Base-by-base conservation (phyloP, 2,888 invertebrate species). In the Drosophila mimica region DNA sequence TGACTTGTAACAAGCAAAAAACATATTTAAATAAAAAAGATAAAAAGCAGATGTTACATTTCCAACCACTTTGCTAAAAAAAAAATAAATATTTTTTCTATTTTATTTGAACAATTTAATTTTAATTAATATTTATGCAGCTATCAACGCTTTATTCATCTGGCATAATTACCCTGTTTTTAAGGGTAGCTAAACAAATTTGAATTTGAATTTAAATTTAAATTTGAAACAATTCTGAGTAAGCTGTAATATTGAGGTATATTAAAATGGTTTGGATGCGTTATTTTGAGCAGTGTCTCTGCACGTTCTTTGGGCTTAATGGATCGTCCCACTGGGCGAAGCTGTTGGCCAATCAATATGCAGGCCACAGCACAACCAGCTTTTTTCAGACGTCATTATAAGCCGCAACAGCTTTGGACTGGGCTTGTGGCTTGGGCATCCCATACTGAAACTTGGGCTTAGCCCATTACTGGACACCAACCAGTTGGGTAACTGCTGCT, bases 391-490 rank as follows among this genome's bases (percentile, higher is more conserved):
- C 86, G 73, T 83, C 82, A 79, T 83, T 87, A 87, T 75, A 70
- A 79, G 59, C 77, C 74, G 76, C 79, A 70, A 70, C 51, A 63
- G 70, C 74, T 70, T 85, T 65, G 81, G 68, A 46, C 54, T 75
- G 70, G 52, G 60, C 62, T 61, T 53, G 65, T 46, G 72, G 64
- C 78, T 76, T 71, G 70, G 74, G 15, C 68, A 63, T 38, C 46
- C 59, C 15, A 63, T 64, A 69, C 30, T 51, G 65, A 68, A 36
- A 70, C 70, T 82, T 85, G 89, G 79, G 84, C 89, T 88, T 69
- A 79, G 87, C 85, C 89, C 84, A 85, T 85, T 88, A 85, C 78
- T 87, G 84, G 87, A 80, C 89, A 88, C 71, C 84, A 83, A 88
- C 71, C 84, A 83, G 79, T 83, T 88, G 88, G 88, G 17, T 79